Base-by-base conservation (phyloP, 2,888 invertebrate species). In the Phortica okadai region DNA sequence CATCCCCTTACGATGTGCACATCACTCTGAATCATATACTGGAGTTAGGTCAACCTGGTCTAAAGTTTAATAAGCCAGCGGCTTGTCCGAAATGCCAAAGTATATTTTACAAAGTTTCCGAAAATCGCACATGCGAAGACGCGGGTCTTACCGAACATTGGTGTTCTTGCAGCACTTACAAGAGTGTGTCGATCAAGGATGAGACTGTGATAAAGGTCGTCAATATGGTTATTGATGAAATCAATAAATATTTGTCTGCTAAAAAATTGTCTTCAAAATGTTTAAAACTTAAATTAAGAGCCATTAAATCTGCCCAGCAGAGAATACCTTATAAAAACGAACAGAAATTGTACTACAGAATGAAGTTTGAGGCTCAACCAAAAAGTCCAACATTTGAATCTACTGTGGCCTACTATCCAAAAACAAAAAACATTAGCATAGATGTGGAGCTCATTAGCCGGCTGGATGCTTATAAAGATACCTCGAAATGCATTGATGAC, bases 1-100 rank as follows among this genome's bases (percentile, higher is more conserved):
- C 94, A 0, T 94, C 94, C 14, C 95, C 96, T 0, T 96, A 94
- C 84, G 96, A 96, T 87, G 87, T 96, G 7, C 93, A 95, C 86
- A 93, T 94, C 89, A 96, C 96, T 0, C 87, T 96, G 6, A 90
- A 94, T 42, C 94, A 95, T 80, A 91, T 95, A 56, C 87, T 94
- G 41, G 88, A 90, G 33, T 82, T 94, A 74, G 93, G 93, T 0
- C 91, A 92, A 2, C 90, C 91, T 2, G 90, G 91, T 42, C 79
- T 25, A 73, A 78, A 80, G 7, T 82, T 85, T 41, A 83, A 82
- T 69, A 82, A 88, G 0, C 92, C 93, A 75, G 10, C 90, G 73
- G 93, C 92, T 11, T 96, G 96, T 87, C 92, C 93, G 0, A 92
- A 91, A 1, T 96, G 96, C 84, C 93, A 93, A 96, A 50, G 50